phyloP scores from a whole-genome alignment of 2,888 invertebrate genomes.

The Aromia moschata region DNA sequence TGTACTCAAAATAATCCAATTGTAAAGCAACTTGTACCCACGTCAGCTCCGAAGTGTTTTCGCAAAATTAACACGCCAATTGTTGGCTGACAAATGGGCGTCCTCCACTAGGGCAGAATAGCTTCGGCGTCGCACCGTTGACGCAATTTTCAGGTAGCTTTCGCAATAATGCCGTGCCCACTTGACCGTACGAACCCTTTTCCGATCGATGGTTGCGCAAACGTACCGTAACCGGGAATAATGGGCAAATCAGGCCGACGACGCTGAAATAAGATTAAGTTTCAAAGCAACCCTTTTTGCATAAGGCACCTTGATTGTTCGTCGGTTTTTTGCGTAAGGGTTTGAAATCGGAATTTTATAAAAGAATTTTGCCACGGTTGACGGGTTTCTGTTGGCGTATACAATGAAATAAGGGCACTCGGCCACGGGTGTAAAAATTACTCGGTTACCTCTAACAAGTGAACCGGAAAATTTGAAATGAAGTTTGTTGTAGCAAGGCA shows the following conservation, averaged over 20 bases:
- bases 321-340: constrained; percentile 27
- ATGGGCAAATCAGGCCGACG: constrained; percentile 22
- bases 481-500: too few relatives aligned
- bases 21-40: too few relatives aligned
- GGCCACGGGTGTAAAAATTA: neutral
- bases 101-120: neutral
- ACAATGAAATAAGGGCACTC: neutral
- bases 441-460: neutral
- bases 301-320: constrained; percentile 22
- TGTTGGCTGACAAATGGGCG: constrained; percentile 6
- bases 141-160: constrained; percentile 43
- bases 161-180: constrained; percentile 27
- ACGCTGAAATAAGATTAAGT: constrained; percentile 28
- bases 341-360: neutral
- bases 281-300: constrained; percentile 20
- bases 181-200: constrained; percentile 43
- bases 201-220: constrained; percentile 34
- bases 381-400: neutral
- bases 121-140: too few relatives aligned
- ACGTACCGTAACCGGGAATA: constrained; percentile 30
- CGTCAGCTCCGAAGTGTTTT: too few relatives aligned
- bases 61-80: too few relatives aligned
- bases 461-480: too few relatives aligned
- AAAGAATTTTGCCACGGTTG: constrained; percentile 1
- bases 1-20: too few relatives aligned